These are phyloP conservation scores for Amyelois transitella DNA, from an alignment of 1,140 invertebrate species.

Conservation along the genomic window DNA sequence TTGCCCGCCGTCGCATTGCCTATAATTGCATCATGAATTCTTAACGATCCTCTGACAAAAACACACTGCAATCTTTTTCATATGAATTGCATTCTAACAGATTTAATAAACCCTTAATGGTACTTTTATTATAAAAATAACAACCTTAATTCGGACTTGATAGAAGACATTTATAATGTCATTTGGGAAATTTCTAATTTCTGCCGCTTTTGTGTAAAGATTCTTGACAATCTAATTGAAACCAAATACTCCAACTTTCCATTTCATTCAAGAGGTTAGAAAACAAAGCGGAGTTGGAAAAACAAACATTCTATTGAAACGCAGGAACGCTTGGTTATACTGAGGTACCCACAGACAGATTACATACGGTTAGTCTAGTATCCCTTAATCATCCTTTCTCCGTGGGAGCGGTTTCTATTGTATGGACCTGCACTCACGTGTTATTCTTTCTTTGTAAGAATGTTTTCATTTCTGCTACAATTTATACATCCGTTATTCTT, in stretches of 20 bases:
- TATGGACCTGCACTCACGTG: background rate
- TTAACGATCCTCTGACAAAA: background rate
- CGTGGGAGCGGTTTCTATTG: conserved; percentile 5
- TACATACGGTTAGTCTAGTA: background rate
- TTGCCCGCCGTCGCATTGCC: background rate
- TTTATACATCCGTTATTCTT: background rate
- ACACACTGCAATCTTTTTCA: too few species aligned
- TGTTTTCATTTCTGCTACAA: conserved; percentile 3
- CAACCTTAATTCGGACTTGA: too few species aligned
- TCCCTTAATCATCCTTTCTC: conserved; percentile 2
- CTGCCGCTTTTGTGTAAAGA: background rate
- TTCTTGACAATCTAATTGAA: background rate
- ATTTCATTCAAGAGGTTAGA: background rate
- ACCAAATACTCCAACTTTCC: background rate
- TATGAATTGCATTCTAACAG: too few species aligned
- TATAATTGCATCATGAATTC: background rate
- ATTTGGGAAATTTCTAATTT: background rate
- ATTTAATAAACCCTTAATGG: too few species aligned
- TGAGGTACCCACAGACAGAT: background rate
- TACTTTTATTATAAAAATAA: too few species aligned
- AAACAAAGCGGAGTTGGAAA: background rate
- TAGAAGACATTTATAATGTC: background rate
- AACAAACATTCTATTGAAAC: background rate
- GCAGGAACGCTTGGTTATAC: background rate
- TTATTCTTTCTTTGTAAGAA: conserved; percentile 3